Base-by-base conservation (phyloP, 2,888 invertebrate species). In the Ophion ellenae region DNA sequence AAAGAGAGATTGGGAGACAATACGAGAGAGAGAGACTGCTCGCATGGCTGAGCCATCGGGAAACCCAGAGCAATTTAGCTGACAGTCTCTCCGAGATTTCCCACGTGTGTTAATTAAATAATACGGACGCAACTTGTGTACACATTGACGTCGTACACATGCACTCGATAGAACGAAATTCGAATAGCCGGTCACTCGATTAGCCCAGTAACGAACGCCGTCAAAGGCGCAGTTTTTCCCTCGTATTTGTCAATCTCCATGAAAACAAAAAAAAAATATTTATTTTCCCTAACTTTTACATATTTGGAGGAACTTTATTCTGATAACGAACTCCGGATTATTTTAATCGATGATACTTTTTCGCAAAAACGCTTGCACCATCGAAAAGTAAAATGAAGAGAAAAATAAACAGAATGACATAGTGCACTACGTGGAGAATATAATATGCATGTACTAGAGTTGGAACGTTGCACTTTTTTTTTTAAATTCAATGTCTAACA, bases 101-200 rank as follows among this genome's bases (percentile, higher is more conserved):
- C 28, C 45, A 61, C 28, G 45, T 76, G 36, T 57, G 28, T 63
- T 63, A 53, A 82, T 77, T 73, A 59, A 59, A 66, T 71, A 82
- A 76, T 71, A n/a, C 57, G 17, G 36, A 45, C 24, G 53, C 32
- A 4, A 36, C 28, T 9, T 64, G 36, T 47, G 36, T 69, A 9
- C n/a, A 10, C 67, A 40, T 57, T 32, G 6, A 6, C 53, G 24
- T 32, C 6, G 59, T 47, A 28, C 36, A 3, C 10, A 64, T 59
- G 40, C 24, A 63, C 45, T 14, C 47, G 32, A 64, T 28, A 11
- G 11, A 59, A 36, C 63, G 24, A 63, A 61, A 74, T 74, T 45
- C 63, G 17, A 45, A 45, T 24, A 17, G n/a, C 14, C 36, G n/a
- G 59, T 73, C 28, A 40, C 20, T 40, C 14, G 36, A 32, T 32